Percentiles rank a stretch among this genome's conserved stretches.
phyloP scores from a whole-genome alignment of 2,888 invertebrate genomes.

The Synanthedon andrenaeformis region DNA sequence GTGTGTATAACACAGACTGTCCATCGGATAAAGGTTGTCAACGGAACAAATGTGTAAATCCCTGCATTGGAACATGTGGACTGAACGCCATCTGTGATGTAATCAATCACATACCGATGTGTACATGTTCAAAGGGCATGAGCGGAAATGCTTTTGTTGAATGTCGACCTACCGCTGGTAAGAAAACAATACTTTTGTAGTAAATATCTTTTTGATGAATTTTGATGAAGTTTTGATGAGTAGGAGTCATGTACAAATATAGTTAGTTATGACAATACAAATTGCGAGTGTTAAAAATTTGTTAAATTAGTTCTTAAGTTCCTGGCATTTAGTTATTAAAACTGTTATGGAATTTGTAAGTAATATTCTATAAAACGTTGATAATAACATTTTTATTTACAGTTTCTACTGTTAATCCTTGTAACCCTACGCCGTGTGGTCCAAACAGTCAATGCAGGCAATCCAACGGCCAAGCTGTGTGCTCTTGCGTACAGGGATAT shows the following conservation, averaged over 20 bases:
- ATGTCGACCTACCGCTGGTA: conserved; percentile 69
- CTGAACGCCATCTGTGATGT: conserved; percentile 77
- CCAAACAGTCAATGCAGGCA: conserved; percentile 81
- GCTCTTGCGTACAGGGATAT: conserved; percentile 79
- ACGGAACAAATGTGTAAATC: conserved; percentile 77
- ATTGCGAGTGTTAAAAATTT: not conserved
- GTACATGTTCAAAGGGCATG: conserved; percentile 75
- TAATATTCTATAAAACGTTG: too few relatives aligned
- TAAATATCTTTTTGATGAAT: not conserved
- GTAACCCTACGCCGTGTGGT: conserved; percentile 84
- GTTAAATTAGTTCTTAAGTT: not conserved
- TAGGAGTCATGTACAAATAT: too few relatives aligned
- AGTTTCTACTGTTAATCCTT: conserved; percentile 69
- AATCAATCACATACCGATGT: conserved; percentile 79
- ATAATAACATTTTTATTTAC: conserved; percentile 14
- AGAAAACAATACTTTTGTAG: conserved; percentile 2
- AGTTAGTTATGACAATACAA: too few relatives aligned
- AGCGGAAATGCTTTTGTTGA: conserved; percentile 76
- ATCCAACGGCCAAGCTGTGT: conserved; percentile 76
- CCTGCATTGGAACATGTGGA: conserved; percentile 80
- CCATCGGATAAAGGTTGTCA: conserved; percentile 74
- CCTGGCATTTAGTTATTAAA: too few relatives aligned
- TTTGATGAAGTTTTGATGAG: too few relatives aligned
- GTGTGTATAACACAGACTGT: conserved; percentile 77
- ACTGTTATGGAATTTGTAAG: too few relatives aligned